Evolutionary conservation across 35 echinoderm and acorn worm species (phyloP).

Genomic region (Lytechinus variegatus): DNA sequence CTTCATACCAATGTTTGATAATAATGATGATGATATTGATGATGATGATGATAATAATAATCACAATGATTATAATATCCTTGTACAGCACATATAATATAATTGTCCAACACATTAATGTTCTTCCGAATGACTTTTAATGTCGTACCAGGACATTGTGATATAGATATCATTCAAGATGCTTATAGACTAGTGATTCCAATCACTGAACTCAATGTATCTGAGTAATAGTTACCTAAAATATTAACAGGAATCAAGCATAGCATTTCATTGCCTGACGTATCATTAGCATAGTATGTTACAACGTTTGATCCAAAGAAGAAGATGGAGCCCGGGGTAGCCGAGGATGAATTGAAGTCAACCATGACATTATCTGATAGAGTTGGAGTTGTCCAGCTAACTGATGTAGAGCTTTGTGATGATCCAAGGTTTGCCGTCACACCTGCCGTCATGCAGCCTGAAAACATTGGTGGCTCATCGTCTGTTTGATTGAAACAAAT

Average conservation of each 20-base stretch:
- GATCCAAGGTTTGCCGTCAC: neutral
- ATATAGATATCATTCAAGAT: too few relatives aligned
- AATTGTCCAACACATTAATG: too few relatives aligned
- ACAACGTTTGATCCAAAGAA: neutral
- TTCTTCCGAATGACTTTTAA: too few relatives aligned
- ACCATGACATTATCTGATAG: conserved; percentile 1
- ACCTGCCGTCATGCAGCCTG: neutral
- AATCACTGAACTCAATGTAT: too few relatives aligned
- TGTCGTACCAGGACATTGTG: too few relatives aligned
- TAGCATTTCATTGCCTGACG: neutral
- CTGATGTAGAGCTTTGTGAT: neutral
- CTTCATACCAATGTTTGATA: too few relatives aligned
- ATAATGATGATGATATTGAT: too few relatives aligned
- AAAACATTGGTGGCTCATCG: conserved; percentile 29
- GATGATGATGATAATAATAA: too few relatives aligned
- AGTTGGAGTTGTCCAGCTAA: neutral
- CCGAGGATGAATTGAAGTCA: neutral
- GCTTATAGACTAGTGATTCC: too few relatives aligned
- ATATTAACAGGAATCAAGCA: conserved; percentile 22
- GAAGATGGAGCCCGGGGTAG: neutral
- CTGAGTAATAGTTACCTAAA: neutral
- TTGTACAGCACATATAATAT: too few relatives aligned
- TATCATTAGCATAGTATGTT: conserved; percentile 48
- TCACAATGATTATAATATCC: too few relatives aligned
- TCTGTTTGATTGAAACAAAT: neutral